Conservation (phyloP, 2,113 vertebrate species). For the Cynopterus brachyotis region DNA sequence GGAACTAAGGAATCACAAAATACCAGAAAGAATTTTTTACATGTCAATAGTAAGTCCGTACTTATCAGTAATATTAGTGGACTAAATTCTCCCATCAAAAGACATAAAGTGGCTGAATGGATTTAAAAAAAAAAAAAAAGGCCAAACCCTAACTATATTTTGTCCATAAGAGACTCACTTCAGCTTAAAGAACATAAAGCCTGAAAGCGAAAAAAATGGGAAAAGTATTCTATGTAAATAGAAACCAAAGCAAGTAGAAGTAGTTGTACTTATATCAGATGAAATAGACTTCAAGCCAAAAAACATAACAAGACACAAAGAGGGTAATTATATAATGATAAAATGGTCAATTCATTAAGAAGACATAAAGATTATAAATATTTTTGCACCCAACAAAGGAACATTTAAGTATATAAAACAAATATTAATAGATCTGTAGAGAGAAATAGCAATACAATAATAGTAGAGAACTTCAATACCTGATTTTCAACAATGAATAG, state of each 20-base stretch:
- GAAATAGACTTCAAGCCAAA: background rate
- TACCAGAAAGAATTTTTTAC: background rate
- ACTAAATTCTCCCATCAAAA: background rate
- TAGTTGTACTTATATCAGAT: background rate
- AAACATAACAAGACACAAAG: background rate
- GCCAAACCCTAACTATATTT: background rate
- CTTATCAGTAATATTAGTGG: background rate
- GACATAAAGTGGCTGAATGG: background rate
- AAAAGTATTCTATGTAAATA: background rate
- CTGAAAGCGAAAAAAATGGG: background rate
- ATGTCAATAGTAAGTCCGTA: background rate
- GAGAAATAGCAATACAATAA: background rate
- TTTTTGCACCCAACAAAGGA: background rate
- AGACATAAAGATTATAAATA: background rate
- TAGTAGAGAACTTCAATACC: background rate
- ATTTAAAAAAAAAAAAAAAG: background rate
- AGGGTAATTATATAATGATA: background rate
- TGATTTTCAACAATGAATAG: background rate
- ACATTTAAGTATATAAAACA: background rate
- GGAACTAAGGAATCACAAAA: background rate
- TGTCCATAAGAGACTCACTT: background rate
- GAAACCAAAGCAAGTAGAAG: background rate
- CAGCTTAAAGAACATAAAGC: background rate
- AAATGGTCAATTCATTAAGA: background rate
- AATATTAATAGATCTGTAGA: background rate